Percentiles rank a stretch among this genome's conserved stretches.
phyloP scores from a whole-genome alignment of 2,797 vertebrate genomes.

The Aselliscus stoliczkanus region DNA sequence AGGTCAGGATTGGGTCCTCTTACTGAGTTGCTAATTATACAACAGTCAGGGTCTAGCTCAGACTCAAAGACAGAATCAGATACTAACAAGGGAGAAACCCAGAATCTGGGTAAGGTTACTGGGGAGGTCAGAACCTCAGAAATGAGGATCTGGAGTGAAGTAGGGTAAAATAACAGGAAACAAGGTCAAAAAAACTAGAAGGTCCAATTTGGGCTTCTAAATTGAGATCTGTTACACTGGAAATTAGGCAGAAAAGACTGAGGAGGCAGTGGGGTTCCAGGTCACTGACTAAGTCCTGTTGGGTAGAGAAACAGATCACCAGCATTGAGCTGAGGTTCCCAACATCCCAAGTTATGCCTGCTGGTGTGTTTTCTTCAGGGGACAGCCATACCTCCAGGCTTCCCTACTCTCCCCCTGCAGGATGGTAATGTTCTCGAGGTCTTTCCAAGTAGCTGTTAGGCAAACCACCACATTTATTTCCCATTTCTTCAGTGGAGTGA shows the following conservation, averaged over 20 bases:
- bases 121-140: slow-evolving; percentile 41
- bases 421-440: not conserved
- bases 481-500: not conserved
- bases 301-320: not conserved
- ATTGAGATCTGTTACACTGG: slow-evolving; percentile 50
- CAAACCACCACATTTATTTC: not conserved
- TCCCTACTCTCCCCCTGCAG: not conserved
- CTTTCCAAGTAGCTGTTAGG: not conserved
- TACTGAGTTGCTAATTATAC: not conserved
- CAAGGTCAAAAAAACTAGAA: slow-evolving; percentile 48
- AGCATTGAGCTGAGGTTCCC: rapidly evolving
- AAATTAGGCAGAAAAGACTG: slow-evolving; percentile 33
- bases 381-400: not conserved
- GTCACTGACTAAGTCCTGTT: not conserved
- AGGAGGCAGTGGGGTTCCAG: not conserved
- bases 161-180: slow-evolving; percentile 65
- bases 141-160: slow-evolving; percentile 43
- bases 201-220: slow-evolving; percentile 44
- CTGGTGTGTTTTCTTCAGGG: not conserved
- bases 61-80: not conserved
- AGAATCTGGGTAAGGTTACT: slow-evolving; percentile 17
- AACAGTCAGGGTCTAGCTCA: not conserved
- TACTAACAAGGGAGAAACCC: slow-evolving; percentile 33
- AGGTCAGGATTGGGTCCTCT: not conserved
- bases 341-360: rapidly evolving